Evolutionary conservation across 1,140 invertebrate genomes (phyloP).

Genomic region (Papilio aristodemus): DNA sequence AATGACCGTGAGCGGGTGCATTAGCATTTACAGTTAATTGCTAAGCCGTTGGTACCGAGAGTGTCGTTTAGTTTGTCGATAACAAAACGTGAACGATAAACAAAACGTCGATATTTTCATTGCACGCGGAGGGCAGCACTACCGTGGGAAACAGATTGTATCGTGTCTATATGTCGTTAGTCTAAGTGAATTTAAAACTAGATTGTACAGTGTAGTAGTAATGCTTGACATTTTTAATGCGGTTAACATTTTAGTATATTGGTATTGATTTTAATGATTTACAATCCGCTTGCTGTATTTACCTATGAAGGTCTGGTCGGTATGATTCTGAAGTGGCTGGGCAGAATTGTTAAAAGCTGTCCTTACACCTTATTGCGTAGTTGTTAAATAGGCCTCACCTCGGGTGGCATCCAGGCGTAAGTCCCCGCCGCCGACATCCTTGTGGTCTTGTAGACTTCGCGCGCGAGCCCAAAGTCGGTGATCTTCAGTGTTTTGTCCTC

Average conservation of each 20-base stretch:
- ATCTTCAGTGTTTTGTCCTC: conserved; percentile 97
- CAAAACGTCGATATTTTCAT: neutral
- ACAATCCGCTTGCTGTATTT: no score
- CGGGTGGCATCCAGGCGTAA: conserved; percentile 99
- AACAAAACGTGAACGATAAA: neutral
- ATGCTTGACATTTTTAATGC: neutral
- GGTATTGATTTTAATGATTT: neutral
- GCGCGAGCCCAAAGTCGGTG: conserved; percentile 97
- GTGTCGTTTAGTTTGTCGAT: neutral
- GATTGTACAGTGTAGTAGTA: neutral
- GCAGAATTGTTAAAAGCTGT: no score
- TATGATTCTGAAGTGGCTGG: no score
- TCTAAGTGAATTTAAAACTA: conserved; percentile 7
- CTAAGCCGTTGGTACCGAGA: neutral
- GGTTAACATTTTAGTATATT: neutral
- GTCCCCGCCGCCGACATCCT: conserved; percentile 98
- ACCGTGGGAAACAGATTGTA: conserved; percentile 11
- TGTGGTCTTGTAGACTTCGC: conserved; percentile 97
- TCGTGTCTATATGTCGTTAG: conserved; percentile 13
- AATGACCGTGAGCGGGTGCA: conserved; percentile 2
- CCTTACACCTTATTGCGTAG: no score
- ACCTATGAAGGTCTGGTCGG: no score
- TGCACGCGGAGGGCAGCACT: conserved; percentile 4
- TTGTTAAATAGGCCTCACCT: conserved; percentile 82
- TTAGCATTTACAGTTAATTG: conserved; percentile 14